Evolutionary conservation across 2,888 invertebrate genomes (phyloP), one percentile per base, ranked within the genome.

Genomic region (Conops quadrifasciatus): DNA sequence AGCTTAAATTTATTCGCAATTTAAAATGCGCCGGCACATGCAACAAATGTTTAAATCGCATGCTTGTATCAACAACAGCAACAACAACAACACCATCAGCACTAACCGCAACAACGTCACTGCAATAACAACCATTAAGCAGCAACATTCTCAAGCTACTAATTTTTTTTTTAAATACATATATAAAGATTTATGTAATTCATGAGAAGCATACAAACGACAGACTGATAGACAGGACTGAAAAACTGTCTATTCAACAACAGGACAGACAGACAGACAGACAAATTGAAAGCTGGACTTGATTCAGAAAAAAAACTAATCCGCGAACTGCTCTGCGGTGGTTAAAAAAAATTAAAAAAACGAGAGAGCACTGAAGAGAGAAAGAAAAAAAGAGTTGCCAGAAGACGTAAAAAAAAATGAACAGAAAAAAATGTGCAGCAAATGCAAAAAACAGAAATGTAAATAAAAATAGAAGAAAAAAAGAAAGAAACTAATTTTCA

Each of bases 11-110:
- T 58, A 56, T 36, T 36, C 36, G 36, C 9, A 4, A 67, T 67
- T 67, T 67, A 58, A 67, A 67, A 67, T 67, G 56, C 67, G 36
- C 36, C 9, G 26, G n/a, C 24, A 51, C 67, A 67, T 56, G 67
- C 53, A 63, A 53, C 53, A 53, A 62, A 36, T 9, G 36, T 24
- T 66, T 28, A 66, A 66, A 53, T 53, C 21, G 47, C 58, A 26
- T 26, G 26, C 24, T 15, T 28, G 58, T 26, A 58, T 26, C 26
- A 15, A 15, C 19, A 11, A 21, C 24, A 58, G 24, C 36, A 62
- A 36, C 36, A 19, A 36, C 62, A 45, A 62, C 43, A 62, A 19
- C 2, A 62, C 5, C 43, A 63, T 26, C 19, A 47, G 16, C 24
- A 16, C 24, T 15, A 62, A 43, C 5, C 15, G 30, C 43, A 62